phyloP scores from a whole-genome alignment of 2,113 vertebrate species.

The Corvus hawaiiensis region DNA sequence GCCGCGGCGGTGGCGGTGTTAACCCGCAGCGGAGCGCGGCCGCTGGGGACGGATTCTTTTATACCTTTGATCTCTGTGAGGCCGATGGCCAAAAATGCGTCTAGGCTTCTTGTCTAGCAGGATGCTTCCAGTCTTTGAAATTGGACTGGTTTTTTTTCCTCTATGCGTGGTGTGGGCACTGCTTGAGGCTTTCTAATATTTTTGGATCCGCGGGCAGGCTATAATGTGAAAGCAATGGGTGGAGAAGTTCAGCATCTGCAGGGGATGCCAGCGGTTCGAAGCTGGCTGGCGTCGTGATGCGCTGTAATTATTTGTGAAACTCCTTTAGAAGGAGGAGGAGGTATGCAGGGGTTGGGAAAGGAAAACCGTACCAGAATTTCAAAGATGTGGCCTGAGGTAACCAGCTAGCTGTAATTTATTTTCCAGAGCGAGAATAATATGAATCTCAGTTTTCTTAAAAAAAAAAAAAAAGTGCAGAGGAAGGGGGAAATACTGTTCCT shows the following conservation, averaged over 20 bases:
- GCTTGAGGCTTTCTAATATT: neutral
- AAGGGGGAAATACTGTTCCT: neutral
- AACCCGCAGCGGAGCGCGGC: neutral
- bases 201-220: neutral
- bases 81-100: neutral
- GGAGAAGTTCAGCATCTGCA: conserved; percentile 6
- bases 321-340: neutral
- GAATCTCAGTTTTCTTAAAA: neutral
- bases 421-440: neutral
- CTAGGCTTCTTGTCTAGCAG: neutral
- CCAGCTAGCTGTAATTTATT: conserved; percentile 10
- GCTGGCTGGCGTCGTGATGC: neutral
- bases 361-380: neutral
- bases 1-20: neutral
- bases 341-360: neutral
- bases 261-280: neutral
- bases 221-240: neutral
- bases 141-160: neutral
- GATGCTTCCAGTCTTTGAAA: neutral
- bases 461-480: neutral
- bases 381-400: conserved; percentile 17
- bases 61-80: neutral
- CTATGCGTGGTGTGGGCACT: neutral
- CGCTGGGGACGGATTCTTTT: neutral
- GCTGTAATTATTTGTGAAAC: neutral